Evolutionary conservation across 2,797 vertebrate genomes (phyloP).

Genomic region (Neosalanx taihuensis): DNA sequence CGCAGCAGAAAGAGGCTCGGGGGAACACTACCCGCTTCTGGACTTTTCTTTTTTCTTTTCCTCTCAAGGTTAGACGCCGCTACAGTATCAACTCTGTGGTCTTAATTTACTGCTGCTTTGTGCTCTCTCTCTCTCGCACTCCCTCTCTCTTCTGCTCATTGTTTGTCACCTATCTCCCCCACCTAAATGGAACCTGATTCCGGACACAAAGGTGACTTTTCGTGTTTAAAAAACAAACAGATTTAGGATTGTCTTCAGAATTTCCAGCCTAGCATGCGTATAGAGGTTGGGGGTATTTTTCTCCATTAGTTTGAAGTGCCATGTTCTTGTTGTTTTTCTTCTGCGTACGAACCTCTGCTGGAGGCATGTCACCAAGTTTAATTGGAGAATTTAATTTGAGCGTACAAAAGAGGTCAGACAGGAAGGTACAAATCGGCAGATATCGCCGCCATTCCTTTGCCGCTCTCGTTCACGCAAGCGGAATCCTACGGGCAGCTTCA

Average conservation of each 20-base stretch:
- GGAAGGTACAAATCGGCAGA: conserved; percentile 66
- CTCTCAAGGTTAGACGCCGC: conserved; percentile 62
- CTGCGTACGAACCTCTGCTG: conserved; percentile 54
- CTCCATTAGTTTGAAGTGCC: conserved; percentile 50
- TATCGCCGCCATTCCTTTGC: conserved; percentile 39
- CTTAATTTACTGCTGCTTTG: conserved; percentile 20
- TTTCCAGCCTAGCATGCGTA: not conserved
- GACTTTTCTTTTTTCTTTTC: conserved; percentile 51
- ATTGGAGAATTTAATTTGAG: conserved; percentile 77
- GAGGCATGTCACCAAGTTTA: conserved; percentile 59
- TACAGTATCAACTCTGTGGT: conserved; percentile 49
- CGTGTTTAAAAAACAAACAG: conserved; percentile 8
- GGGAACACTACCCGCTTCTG: conserved; percentile 58
- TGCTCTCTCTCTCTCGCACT: not conserved
- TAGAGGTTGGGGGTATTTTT: not conserved
- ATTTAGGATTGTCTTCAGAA: not conserved
- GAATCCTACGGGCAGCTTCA: conserved; percentile 55
- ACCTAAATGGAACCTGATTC: not conserved
- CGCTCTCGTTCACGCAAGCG: conserved; percentile 51
- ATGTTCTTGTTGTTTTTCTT: conserved; percentile 50
- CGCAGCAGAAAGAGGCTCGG: conserved; percentile 56
- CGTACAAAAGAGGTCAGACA: conserved; percentile 70
- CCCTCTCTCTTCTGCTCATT: not conserved
- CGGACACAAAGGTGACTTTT: not conserved
- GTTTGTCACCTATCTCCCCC: not conserved